These are phyloP conservation scores for Drosophila repleta DNA, from an alignment of 1,140 invertebrate species.

Conservation along the genomic window DNA sequence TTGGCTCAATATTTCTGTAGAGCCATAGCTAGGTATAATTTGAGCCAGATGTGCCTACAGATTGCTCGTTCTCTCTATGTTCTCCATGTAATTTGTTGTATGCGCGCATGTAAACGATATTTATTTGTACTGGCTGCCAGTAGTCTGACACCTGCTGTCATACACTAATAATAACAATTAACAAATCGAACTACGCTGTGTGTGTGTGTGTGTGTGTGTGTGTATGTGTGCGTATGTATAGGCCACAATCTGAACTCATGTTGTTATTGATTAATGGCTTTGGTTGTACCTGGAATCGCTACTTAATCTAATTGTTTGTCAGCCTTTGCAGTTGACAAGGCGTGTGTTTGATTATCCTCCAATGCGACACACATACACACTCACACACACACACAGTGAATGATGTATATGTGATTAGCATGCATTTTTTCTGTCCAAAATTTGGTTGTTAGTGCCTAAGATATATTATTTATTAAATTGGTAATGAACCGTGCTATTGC, in stretches of 20 bases:
- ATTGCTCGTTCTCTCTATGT: slow-evolving; percentile 14
- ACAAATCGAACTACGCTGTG: slow-evolving; percentile 48
- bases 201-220: neutral
- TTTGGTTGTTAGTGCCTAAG: slow-evolving; percentile 22
- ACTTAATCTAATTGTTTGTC: slow-evolving; percentile 77
- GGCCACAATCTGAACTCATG: slow-evolving; percentile 43
- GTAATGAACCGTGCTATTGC: neutral
- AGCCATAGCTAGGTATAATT: slow-evolving; percentile 30
- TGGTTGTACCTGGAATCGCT: slow-evolving; percentile 51
- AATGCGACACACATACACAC: neutral
- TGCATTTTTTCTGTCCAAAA: slow-evolving; percentile 36
- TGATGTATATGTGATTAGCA: slow-evolving; percentile 27
- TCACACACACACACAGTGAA: neutral
- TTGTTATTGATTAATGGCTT: slow-evolving; percentile 55
- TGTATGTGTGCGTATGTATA: slow-evolving; percentile 9
- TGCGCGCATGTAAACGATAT: slow-evolving; percentile 39
- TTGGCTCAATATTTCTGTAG: slow-evolving; percentile 46
- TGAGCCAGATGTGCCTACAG: slow-evolving; percentile 33
- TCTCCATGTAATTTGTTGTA: slow-evolving; percentile 51
- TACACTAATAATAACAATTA: slow-evolving; percentile 71
- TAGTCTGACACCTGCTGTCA: slow-evolving; percentile 34
- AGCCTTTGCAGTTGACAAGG: slow-evolving; percentile 24
- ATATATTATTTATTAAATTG: slow-evolving; percentile 54
- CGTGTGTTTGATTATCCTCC: slow-evolving; percentile 44
- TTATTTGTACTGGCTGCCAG: slow-evolving; percentile 11